phyloP scores from a whole-genome alignment of 2,888 invertebrate species.

The Dioctria linearis region DNA sequence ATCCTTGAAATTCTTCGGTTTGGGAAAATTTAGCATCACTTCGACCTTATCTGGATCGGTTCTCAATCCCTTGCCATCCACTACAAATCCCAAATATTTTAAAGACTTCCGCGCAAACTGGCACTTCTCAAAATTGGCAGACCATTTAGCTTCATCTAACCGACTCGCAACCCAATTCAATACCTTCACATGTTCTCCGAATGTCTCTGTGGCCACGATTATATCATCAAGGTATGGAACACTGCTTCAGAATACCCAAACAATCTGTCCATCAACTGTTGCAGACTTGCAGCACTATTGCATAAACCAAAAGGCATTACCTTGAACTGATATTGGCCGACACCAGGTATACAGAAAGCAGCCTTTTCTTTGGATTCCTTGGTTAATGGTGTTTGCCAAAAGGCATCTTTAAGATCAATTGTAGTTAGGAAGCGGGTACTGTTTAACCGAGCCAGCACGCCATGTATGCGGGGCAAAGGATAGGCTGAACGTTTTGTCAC shows the following conservation, averaged over 20 bases:
- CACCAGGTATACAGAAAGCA: too few relatives aligned
- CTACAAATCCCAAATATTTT: slow-evolving; percentile 4
- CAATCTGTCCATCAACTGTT: too few relatives aligned
- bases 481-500: not conserved
- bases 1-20: not conserved
- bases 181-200: not conserved
- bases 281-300: too few relatives aligned
- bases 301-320: too few relatives aligned
- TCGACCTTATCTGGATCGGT: slow-evolving; percentile 20
- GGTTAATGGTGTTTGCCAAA: too few relatives aligned
- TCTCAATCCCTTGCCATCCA: not conserved
- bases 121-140: slow-evolving; percentile 1
- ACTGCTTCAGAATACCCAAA: not conserved
- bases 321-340: too few relatives aligned
- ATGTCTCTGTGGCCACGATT: not conserved
- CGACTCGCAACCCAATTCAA: not conserved
- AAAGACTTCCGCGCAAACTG: not conserved
- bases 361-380: too few relatives aligned
- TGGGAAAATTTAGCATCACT: slow-evolving; percentile 5
- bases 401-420: not conserved
- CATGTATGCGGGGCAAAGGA: not conserved
- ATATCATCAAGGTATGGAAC: not conserved
- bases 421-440: not conserved
- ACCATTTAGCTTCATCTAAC: not conserved
- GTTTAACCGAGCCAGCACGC: not conserved